Conservation (phyloP, 2,888 invertebrate species). For the Brachylomia viminalis region DNA sequence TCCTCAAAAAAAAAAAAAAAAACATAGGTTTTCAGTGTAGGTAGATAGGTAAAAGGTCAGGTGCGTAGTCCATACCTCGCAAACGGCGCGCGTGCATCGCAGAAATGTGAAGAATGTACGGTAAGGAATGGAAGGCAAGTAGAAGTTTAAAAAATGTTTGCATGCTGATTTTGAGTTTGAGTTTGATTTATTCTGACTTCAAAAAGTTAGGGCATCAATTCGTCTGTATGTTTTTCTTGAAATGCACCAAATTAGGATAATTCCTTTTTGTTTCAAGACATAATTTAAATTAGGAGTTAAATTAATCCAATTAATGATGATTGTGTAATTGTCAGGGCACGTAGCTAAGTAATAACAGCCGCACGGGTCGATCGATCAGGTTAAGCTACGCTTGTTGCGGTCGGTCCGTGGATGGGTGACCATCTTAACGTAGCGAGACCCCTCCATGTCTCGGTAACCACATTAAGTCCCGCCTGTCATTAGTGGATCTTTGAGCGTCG, state of each 20-base stretch:
- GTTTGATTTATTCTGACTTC: background rate
- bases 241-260: background rate
- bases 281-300: background rate
- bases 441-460: background rate
- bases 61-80: background rate
- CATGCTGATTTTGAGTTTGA: too few species aligned
- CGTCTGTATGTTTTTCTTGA: background rate
- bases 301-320: background rate
- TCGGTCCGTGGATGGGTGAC: background rate
- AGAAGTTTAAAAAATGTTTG: background rate
- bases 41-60: too few species aligned
- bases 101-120: constrained; percentile 10
- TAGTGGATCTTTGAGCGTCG: background rate
- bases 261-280: background rate
- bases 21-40: too few species aligned
- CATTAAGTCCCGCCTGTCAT: background rate
- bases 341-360: background rate
- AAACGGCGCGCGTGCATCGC: background rate
- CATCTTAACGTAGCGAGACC: too few species aligned
- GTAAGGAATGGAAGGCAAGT: background rate
- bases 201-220: background rate
- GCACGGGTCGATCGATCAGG: background rate
- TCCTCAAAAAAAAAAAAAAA: too few species aligned
- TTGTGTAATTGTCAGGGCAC: too few species aligned
- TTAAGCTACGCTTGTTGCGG: too few species aligned